A percentile compares a stretch with the other conserved stretches of the same genome.
These are phyloP conservation scores for Trochalopteron elliotii DNA, from an alignment of 2,113 vertebrate species.

Conservation along the genomic window DNA sequence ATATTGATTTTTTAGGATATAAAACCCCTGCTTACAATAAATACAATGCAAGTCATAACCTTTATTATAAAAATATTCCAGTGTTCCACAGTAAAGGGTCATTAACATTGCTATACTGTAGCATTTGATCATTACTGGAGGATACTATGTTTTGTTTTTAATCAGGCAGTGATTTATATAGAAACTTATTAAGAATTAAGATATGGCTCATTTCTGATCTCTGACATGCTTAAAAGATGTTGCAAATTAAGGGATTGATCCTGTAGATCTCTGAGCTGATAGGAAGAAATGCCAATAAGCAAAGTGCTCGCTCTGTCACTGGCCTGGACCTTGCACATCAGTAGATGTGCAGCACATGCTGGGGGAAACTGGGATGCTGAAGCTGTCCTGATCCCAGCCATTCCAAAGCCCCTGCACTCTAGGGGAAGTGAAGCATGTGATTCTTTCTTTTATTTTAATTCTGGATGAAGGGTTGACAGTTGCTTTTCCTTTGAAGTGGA, in stretches of 20 bases:
- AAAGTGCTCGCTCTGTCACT: background rate
- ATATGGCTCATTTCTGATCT: constrained; percentile 58
- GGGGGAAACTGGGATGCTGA: background rate
- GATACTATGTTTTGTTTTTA: constrained; percentile 35
- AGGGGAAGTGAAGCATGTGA: background rate
- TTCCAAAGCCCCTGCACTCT: background rate
- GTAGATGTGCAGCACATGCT: background rate
- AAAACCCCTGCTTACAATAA: constrained; percentile 20
- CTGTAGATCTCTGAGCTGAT: background rate
- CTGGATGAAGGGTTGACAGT: rapidly evolving
- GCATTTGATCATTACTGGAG: constrained; percentile 40
- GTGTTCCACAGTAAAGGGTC: background rate
- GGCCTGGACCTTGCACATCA: background rate
- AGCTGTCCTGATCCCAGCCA: background rate
- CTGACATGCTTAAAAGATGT: constrained; percentile 39
- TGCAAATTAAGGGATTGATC: constrained; percentile 60
- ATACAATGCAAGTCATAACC: constrained; percentile 45
- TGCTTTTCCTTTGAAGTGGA: background rate
- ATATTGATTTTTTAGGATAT: constrained; percentile 33
- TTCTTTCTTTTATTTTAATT: background rate
- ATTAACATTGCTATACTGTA: constrained; percentile 38
- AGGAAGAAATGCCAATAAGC: constrained; percentile 7
- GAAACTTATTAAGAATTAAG: constrained; percentile 33
- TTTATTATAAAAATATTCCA: constrained; percentile 43
- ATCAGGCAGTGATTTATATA: constrained; percentile 61